Percentiles rank a stretch among this genome's conserved stretches.
Evolutionary conservation across 2,888 invertebrate species (phyloP).

Genomic region (Campoplex capitator): DNA sequence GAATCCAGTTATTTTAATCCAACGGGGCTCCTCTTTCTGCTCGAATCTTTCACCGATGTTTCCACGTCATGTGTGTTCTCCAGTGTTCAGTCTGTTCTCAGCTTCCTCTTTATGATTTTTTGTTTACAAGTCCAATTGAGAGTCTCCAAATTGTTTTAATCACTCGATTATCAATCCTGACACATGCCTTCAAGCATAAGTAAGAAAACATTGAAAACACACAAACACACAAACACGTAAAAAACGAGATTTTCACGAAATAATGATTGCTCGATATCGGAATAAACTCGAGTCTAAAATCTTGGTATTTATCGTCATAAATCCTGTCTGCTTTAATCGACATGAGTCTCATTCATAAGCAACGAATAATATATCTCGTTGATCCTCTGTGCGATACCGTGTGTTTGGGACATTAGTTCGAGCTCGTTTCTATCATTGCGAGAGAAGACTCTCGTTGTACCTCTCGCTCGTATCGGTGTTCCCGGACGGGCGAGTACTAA

Average conservation of each 20-base stretch:
- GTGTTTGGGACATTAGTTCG: not conserved
- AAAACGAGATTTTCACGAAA: not conserved
- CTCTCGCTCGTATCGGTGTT: constrained; percentile 20
- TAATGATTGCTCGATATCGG: not conserved
- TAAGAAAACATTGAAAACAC: not conserved
- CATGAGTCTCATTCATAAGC: constrained; percentile 17
- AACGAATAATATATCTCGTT: not conserved
- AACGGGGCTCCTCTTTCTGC: not conserved
- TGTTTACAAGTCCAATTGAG: not conserved
- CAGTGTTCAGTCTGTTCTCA: not conserved
- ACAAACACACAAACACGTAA: not conserved
- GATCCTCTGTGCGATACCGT: not conserved
- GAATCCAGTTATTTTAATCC: not conserved
- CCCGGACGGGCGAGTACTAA: constrained; percentile 62
- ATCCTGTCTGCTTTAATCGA: not conserved
- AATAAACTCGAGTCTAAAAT: not conserved
- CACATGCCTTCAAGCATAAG: not conserved
- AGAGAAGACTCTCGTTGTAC: not conserved
- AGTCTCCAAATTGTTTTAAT: not conserved
- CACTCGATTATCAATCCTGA: not conserved
- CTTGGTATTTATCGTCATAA: not conserved
- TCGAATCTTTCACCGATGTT: not conserved
- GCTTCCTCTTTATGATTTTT: not conserved
- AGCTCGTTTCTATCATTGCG: not conserved
- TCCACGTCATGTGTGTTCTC: not conserved